Evolutionary conservation across 2,797 vertebrate species (phyloP).

Genomic region (Salarias fasciatus): DNA sequence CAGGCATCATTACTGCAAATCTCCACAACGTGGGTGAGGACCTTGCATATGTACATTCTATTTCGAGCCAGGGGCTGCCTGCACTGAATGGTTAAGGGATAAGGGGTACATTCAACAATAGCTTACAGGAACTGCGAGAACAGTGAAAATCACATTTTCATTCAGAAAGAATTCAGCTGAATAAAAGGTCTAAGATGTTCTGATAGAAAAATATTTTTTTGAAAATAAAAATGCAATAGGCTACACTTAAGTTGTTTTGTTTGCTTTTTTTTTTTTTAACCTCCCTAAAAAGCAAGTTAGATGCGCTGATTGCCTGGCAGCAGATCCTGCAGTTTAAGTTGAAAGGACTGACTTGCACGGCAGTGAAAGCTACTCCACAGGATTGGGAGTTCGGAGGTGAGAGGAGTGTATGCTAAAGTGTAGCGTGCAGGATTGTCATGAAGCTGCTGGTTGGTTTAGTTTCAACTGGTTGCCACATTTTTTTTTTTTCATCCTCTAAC

Average conservation of each 20-base stretch:
- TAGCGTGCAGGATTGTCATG: constrained; percentile 84
- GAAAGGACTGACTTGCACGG: constrained; percentile 58
- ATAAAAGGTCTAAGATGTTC: constrained; percentile 50
- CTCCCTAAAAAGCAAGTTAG: constrained; percentile 62
- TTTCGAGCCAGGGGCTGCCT: constrained; percentile 52
- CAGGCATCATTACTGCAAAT: constrained; percentile 55
- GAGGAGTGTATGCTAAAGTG: constrained; percentile 80
- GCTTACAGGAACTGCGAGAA: constrained; percentile 63
- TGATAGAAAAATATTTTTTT: constrained; percentile 68
- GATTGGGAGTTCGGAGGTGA: constrained; percentile 57
- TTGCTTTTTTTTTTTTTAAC: constrained; percentile 27
- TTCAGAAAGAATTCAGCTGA: constrained; percentile 58
- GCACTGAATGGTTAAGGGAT: constrained; percentile 61
- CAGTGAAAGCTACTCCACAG: constrained; percentile 54
- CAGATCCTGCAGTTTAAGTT: constrained; percentile 54
- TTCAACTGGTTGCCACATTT: constrained; percentile 73
- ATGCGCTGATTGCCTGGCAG: constrained; percentile 59
- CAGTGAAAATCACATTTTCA: constrained; percentile 36
- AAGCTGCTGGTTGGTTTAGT: constrained; percentile 78
- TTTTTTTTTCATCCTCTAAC: constrained; percentile 47
- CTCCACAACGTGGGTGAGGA: constrained; percentile 50
- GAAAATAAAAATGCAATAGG: constrained; percentile 58
- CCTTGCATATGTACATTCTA: constrained; percentile 76
- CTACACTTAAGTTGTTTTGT: constrained; percentile 40
- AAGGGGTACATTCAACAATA: constrained; percentile 78